A percentile compares a stretch with the other conserved stretches of the same genome.
phyloP scores from a whole-genome alignment of 2,797 vertebrate species.

The Numenius phaeopus region DNA sequence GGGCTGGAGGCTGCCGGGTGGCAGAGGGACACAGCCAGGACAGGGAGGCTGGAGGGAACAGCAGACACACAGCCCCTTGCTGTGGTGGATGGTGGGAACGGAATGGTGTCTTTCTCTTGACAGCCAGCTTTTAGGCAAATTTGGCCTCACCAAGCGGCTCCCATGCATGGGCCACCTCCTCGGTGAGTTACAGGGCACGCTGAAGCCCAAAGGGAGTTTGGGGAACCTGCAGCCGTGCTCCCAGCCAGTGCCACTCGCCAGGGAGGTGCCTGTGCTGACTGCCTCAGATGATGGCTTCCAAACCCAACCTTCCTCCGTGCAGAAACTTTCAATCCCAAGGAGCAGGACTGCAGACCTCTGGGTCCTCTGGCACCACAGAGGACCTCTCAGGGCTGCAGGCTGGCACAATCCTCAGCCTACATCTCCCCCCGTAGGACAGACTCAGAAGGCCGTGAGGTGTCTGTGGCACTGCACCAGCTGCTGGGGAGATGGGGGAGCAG shows the following conservation, averaged over 20 bases:
- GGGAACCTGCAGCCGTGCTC: not conserved
- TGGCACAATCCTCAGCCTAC: not conserved
- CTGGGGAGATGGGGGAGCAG: not conserved
- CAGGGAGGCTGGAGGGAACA: not conserved
- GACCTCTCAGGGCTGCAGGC: not conserved
- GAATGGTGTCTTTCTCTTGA: not conserved
- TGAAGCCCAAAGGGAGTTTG: not conserved
- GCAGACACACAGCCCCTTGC: too few relatives aligned
- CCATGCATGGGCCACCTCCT: not conserved
- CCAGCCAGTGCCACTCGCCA: too few relatives aligned
- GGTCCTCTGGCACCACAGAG: not conserved
- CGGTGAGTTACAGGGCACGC: rapidly evolving
- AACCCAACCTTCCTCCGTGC: not conserved
- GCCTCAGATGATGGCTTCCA: not conserved
- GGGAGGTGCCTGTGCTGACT: not conserved
- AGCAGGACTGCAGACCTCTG: not conserved
- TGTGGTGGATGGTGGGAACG: not conserved
- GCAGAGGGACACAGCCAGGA: not conserved
- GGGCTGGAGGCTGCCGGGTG: not conserved
- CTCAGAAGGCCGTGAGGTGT: not conserved
- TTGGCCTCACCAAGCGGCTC: not conserved
- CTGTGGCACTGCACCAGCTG: not conserved
- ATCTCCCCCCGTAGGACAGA: not conserved
- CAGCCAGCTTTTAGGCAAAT: not conserved
- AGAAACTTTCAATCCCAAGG: not conserved